A percentile compares a stretch with the other conserved stretches of the same genome.
phyloP scores from a whole-genome alignment of 2,888 invertebrate genomes.

The Gymnocheta viridis region DNA sequence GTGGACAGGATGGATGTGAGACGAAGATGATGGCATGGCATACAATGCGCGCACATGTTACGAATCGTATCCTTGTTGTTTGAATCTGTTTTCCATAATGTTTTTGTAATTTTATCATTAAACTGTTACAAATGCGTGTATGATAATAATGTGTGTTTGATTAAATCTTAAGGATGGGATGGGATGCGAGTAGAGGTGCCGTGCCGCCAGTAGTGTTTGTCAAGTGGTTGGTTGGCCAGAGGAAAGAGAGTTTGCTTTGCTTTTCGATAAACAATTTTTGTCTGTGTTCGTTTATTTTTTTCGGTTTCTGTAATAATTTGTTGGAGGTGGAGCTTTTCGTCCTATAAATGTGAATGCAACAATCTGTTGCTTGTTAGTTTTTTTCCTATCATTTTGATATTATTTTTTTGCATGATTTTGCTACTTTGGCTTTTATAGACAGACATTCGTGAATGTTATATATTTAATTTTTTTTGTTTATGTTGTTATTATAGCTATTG shows the following conservation, averaged over 20 bases:
- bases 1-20: conserved; percentile 54
- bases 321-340: conserved; percentile 59
- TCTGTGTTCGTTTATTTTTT: conserved; percentile 7
- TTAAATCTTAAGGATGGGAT: background rate
- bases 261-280: conserved; percentile 45
- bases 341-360: conserved; percentile 45
- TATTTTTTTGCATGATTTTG: conserved; percentile 68
- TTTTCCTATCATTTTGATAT: conserved; percentile 15
- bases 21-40: conserved; percentile 9
- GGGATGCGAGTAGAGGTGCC: background rate
- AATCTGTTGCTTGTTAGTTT: conserved; percentile 56
- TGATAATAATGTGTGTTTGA: conserved; percentile 45
- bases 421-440: conserved; percentile 50
- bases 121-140: conserved; percentile 68
- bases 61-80: conserved; percentile 50
- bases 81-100: background rate
- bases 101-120: conserved; percentile 52
- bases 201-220: background rate
- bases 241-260: conserved; percentile 12
- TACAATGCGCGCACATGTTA: conserved; percentile 64
- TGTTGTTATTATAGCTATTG: conserved; percentile 17
- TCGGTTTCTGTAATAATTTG: conserved; percentile 24
- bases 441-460: background rate
- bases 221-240: background rate
- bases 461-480: conserved; percentile 20